Evolutionary conservation across 2,797 vertebrate species (phyloP).

Genomic region (Meda fulgida): DNA sequence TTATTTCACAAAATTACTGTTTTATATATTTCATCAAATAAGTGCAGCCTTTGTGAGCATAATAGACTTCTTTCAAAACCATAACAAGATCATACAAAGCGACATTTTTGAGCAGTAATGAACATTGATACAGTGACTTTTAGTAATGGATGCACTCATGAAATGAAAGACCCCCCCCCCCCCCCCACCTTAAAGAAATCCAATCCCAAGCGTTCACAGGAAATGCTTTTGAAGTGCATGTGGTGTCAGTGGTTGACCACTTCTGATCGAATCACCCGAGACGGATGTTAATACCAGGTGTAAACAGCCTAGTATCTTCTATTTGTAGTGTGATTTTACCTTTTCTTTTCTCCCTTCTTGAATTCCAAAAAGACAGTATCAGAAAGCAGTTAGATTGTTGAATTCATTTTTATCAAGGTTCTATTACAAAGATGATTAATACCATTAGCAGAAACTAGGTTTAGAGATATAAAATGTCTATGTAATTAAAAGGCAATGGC

Average conservation of each 20-base stretch:
- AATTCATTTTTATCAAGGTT: not conserved
- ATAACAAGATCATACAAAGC: not conserved
- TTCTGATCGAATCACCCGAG: no score
- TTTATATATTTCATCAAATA: not conserved
- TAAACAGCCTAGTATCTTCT: not conserved
- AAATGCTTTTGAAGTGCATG: not conserved
- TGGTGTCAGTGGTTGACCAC: not conserved
- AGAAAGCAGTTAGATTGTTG: not conserved
- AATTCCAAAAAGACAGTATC: not conserved
- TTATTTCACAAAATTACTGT: not conserved
- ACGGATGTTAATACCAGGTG: not conserved
- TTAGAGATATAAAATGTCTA: not conserved
- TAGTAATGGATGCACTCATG: not conserved
- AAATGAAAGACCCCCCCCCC: not conserved
- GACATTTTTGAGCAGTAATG: not conserved
- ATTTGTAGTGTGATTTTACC: not conserved
- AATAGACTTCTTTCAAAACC: not conserved
- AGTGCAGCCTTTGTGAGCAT: not conserved
- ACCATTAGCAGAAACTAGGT: not conserved
- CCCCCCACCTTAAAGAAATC: not conserved
- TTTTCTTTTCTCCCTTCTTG: not conserved
- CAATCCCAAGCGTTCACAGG: not conserved
- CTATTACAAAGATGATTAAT: not conserved
- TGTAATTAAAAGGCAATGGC: not conserved
- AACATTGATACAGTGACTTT: not conserved